Percentiles rank a stretch among this genome's conserved stretches.
Evolutionary conservation across 2,113 vertebrate genomes (phyloP).

Genomic region (Nannobrachium achirus): DNA sequence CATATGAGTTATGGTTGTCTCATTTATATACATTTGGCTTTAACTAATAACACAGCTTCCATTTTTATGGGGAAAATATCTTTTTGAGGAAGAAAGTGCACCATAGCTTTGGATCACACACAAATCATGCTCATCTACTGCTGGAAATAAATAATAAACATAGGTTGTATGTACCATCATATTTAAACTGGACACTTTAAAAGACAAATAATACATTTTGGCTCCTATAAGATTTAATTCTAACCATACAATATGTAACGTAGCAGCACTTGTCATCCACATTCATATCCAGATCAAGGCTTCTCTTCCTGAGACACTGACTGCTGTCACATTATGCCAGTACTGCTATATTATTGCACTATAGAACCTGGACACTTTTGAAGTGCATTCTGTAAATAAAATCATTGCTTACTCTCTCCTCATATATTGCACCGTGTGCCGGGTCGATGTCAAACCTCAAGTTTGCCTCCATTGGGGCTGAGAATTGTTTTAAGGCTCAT

Average conservation of each 20-base stretch:
- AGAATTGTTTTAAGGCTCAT: slow-evolving; percentile 55
- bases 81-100: slow-evolving; percentile 49
- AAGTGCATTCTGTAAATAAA: slow-evolving; percentile 45
- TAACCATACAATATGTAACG: slow-evolving; percentile 68
- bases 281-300: slow-evolving; percentile 55
- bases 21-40: slow-evolving; percentile 64
- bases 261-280: slow-evolving; percentile 74
- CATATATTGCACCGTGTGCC: slow-evolving; percentile 64
- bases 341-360: slow-evolving; percentile 75
- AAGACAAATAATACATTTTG: slow-evolving; percentile 74
- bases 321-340: slow-evolving; percentile 15
- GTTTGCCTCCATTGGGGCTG: slow-evolving; percentile 33
- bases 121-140: slow-evolving; percentile 58
- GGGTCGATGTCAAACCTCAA: slow-evolving; percentile 41
- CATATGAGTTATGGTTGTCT: slow-evolving; percentile 24
- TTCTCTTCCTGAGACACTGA: slow-evolving; percentile 38
- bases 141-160: slow-evolving; percentile 56
- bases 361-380: slow-evolving; percentile 45
- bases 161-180: slow-evolving; percentile 45
- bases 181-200: slow-evolving; percentile 51
- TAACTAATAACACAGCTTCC: slow-evolving; percentile 43
- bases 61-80: slow-evolving; percentile 23
- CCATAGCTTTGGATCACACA: slow-evolving; percentile 62
- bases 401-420: slow-evolving; percentile 27
- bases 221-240: slow-evolving; percentile 59